A percentile compares a stretch with the other conserved stretches of the same genome.
Evolutionary conservation across 1,140 invertebrate species (phyloP).

Genomic region (Pseudachorutes palmiensis): DNA sequence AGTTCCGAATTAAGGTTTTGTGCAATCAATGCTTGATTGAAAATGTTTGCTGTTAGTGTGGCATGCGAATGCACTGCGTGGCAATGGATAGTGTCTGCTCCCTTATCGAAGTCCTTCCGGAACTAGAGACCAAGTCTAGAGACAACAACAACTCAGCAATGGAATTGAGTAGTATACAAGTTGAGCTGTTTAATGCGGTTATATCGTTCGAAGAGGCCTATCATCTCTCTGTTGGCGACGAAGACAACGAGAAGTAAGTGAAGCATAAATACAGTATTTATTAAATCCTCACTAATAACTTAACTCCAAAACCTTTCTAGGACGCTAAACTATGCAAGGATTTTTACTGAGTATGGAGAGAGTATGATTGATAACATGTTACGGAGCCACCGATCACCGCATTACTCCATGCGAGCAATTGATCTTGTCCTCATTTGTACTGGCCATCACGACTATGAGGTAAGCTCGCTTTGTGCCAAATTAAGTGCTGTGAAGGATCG

Average conservation of each 20-base stretch:
- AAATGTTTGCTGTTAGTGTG: not conserved
- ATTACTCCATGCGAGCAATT: constrained; percentile 76
- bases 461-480: constrained; percentile 43
- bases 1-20: too few species aligned
- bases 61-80: constrained; percentile 26
- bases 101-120: constrained; percentile 74
- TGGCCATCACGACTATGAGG: constrained; percentile 94
- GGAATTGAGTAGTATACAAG: constrained; percentile 55
- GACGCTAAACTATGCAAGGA: constrained; percentile 82
- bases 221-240: constrained; percentile 80
- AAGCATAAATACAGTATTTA: constrained; percentile 12
- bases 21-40: not conserved
- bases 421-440: constrained; percentile 85
- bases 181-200: constrained; percentile 71
- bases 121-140: constrained; percentile 66
- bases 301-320: constrained; percentile 44
- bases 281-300: not conserved
- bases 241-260: constrained; percentile 71
- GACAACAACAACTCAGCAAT: constrained; percentile 60
- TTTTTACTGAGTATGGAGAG: constrained; percentile 92
- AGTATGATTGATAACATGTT: constrained; percentile 80
- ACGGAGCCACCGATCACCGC: constrained; percentile 49
- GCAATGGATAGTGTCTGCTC: constrained; percentile 44
- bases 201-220: constrained; percentile 74
- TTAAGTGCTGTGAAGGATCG: not conserved